Evolutionary conservation across 2,888 invertebrate species (phyloP), one percentile per base, ranked within the genome.

Genomic region (Cistogaster globosa): DNA sequence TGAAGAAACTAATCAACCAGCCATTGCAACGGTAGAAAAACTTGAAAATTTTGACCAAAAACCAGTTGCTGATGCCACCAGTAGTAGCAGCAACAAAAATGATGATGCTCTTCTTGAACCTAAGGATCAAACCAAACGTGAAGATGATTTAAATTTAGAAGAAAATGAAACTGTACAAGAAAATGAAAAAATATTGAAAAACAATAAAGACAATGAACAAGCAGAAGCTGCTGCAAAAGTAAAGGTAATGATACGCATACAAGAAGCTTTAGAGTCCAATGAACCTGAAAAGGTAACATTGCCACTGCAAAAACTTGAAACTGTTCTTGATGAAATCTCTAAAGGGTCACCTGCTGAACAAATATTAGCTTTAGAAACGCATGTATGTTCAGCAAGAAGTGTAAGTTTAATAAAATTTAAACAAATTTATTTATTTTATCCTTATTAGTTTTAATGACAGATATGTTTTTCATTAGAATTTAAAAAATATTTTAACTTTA

Each of bases 311-410:
- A 93, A 93, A 76, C 92, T 93, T 9, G 92, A 91, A 87, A 94
- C 93, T 79, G 90, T 89, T 5, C 87, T 90, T 79, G 89, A 90
- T 71, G 82, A 87, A 60, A 90, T 88, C 42, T 87, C 89, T 68
- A 90, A 90, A 86, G 87, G 88, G 51, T 86, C 88, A 9, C 88
- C 88, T 1, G 92, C 91, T 48, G 94, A 94, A 90, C 94, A 94
- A 0, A 94, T 94, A 94, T 93, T 94, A 51, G 94, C 94, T n/a
- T 93, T 94, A 83, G 94, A 94, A 48, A 89, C 91, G 16, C 91
- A 92, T 65, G 87, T 91, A 5, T 87, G 88, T 51, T 88, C 90
- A 1, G 89, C 89, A 11, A 89, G 90, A 74, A 88, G 90, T 86
- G 92, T 92, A 88, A 87, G 91, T 86, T 57, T n/a, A n/a, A n/a